Conservation (phyloP, 2,888 invertebrate species). For the Desoria tigrina region DNA sequence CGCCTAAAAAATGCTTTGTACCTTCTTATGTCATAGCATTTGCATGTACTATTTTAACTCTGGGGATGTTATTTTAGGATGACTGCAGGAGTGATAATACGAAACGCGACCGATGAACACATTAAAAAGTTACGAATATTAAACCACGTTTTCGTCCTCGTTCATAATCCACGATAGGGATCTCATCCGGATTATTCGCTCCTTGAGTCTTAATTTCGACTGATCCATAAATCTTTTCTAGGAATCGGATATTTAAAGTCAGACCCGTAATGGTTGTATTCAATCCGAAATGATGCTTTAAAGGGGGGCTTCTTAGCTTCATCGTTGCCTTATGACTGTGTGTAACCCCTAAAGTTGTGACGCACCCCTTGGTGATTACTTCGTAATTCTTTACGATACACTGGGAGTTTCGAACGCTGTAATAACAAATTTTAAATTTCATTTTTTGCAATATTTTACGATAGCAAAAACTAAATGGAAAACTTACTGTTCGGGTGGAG, state of each 20-base stretch:
- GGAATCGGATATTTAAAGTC: background rate
- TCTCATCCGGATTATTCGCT: background rate
- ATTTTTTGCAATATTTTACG: background rate
- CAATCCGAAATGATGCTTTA: background rate
- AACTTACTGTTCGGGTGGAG: constrained; percentile 16
- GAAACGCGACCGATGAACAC: no score
- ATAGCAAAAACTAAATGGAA: background rate
- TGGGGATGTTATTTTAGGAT: no score
- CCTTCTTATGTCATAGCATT: no score
- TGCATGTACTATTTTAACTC: no score
- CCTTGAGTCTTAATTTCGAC: background rate
- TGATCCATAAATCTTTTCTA: background rate
- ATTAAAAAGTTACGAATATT: constrained; percentile 3
- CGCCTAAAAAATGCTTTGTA: no score
- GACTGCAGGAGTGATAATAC: no score
- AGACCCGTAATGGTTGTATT: no score
- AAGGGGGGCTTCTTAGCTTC: constrained; percentile 1
- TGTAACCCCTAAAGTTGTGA: constrained; percentile 22
- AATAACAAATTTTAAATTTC: no score
- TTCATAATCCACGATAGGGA: background rate
- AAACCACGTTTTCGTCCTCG: background rate
- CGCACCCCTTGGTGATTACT: constrained; percentile 23
- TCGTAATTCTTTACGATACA: constrained; percentile 27
- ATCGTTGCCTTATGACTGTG: background rate
- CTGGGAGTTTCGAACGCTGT: constrained; percentile 16